A percentile compares a stretch with the other conserved stretches of the same genome.
Evolutionary conservation across 2,113 vertebrate species (phyloP).

Genomic region (Xenus cinereus): DNA sequence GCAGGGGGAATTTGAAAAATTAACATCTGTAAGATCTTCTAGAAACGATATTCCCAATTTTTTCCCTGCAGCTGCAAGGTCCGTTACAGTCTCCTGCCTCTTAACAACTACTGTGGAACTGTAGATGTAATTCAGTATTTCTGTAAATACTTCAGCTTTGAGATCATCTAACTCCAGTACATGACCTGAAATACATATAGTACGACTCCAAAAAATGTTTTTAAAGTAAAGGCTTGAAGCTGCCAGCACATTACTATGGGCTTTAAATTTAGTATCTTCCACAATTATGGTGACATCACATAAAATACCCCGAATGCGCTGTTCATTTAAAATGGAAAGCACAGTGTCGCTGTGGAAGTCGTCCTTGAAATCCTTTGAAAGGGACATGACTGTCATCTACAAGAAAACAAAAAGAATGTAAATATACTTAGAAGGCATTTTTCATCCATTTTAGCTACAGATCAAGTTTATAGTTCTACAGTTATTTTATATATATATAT

Average conservation of each 20-base stretch:
- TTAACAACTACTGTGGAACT: slow-evolving; percentile 87
- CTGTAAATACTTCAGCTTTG: slow-evolving; percentile 95
- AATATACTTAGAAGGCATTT: background rate
- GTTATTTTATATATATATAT: background rate
- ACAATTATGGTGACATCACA: slow-evolving; percentile 98
- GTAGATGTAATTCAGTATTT: slow-evolving; percentile 97
- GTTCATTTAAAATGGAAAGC: slow-evolving; percentile 91
- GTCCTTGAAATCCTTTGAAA: slow-evolving; percentile 88
- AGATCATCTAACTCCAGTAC: slow-evolving; percentile 94
- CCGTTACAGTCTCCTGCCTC: slow-evolving; percentile 81
- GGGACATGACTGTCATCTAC: slow-evolving; percentile 91
- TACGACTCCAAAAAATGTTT: slow-evolving; percentile 86
- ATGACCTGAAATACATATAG: slow-evolving; percentile 85
- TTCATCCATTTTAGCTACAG: background rate
- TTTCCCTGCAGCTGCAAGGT: slow-evolving; percentile 90
- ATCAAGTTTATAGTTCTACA: background rate
- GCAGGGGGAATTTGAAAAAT: slow-evolving; percentile 72
- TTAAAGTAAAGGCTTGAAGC: slow-evolving; percentile 96
- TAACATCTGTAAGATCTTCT: slow-evolving; percentile 82
- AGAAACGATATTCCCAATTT: slow-evolving; percentile 95
- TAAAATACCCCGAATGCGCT: slow-evolving; percentile 90
- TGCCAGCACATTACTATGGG: slow-evolving; percentile 95
- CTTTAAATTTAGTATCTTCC: slow-evolving; percentile 97
- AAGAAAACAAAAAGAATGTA: slow-evolving; percentile 15
- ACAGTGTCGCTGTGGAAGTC: slow-evolving; percentile 87